These are phyloP conservation scores for Prionchulus punctatus DNA, from an alignment of 2,888 invertebrate genomes.

Conservation along the genomic window DNA sequence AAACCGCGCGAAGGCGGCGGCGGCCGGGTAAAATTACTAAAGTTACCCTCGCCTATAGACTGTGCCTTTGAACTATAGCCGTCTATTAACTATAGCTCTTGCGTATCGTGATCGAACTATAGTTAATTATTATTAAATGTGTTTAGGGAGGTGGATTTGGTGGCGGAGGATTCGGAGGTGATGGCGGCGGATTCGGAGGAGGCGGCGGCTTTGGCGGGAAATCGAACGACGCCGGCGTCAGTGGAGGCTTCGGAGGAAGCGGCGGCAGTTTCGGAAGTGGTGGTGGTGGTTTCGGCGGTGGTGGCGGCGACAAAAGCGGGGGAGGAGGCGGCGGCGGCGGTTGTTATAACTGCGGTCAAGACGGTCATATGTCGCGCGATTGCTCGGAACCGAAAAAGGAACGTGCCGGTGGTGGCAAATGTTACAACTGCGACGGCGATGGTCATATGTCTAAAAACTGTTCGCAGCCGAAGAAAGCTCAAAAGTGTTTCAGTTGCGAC, in stretches of 20 bases:
- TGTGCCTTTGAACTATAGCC: too few relatives aligned
- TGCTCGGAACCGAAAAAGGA: slow-evolving; percentile 18
- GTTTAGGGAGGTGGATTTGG: too few relatives aligned
- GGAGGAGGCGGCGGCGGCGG: not conserved
- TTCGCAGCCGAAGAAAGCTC: not conserved
- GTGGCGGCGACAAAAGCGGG: not conserved
- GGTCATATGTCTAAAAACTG: not conserved
- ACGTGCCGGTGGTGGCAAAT: not conserved
- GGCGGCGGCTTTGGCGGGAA: not conserved
- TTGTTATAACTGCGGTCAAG: slow-evolving; percentile 25
- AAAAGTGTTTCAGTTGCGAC: slow-evolving; percentile 2
- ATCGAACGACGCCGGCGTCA: not conserved
- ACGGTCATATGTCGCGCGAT: slow-evolving; percentile 25
- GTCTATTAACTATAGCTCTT: too few relatives aligned
- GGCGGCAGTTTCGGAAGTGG: not conserved
- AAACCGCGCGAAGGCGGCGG: too few relatives aligned
- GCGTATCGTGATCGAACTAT: too few relatives aligned
- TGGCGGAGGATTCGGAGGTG: not conserved
- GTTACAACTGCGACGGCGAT: not conserved
- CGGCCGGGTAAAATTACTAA: too few relatives aligned
- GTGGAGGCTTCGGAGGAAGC: too few relatives aligned
- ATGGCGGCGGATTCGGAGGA: not conserved
- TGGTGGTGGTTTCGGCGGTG: slow-evolving; percentile 1
- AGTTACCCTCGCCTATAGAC: too few relatives aligned
- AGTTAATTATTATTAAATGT: too few relatives aligned